A percentile compares a stretch with the other conserved stretches of the same genome.
These are phyloP conservation scores for Tanytarsus gracilentus DNA, from an alignment of 2,888 invertebrate species.

Conservation along the genomic window DNA sequence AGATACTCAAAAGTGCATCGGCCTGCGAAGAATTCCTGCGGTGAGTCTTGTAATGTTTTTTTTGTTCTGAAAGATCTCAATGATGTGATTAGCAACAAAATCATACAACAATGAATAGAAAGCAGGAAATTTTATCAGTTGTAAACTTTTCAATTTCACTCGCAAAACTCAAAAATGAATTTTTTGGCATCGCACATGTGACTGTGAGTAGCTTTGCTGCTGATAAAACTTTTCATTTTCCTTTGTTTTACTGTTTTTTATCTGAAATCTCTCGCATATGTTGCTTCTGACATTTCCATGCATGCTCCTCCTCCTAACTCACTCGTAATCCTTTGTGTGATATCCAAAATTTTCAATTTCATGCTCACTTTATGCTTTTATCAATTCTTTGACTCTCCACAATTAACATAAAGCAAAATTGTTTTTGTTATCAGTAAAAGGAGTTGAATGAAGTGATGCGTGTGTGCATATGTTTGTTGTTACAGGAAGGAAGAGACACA, in stretches of 20 bases:
- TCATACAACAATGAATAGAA: not conserved
- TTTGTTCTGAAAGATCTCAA: constrained; percentile 2
- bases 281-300: constrained; percentile 2
- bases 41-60: constrained; percentile 3
- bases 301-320: not conserved
- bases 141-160: not conserved
- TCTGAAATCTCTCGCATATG: not conserved
- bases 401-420: no score
- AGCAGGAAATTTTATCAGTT: no score
- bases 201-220: not conserved
- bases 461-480: no score
- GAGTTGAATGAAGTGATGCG: no score
- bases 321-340: no score
- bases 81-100: constrained; percentile 10
- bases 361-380: not conserved
- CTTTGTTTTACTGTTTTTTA: not conserved
- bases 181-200: not conserved
- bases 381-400: no score
- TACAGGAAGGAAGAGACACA: no score
- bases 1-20: constrained; percentile 7
- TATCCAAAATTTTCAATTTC: constrained; percentile 8
- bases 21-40: not conserved
- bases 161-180: not conserved
- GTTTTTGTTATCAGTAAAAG: no score
- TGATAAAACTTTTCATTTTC: not conserved